Evolutionary conservation across 2,888 invertebrate genomes (phyloP).

Genomic region (Bugulina stolonifera): DNA sequence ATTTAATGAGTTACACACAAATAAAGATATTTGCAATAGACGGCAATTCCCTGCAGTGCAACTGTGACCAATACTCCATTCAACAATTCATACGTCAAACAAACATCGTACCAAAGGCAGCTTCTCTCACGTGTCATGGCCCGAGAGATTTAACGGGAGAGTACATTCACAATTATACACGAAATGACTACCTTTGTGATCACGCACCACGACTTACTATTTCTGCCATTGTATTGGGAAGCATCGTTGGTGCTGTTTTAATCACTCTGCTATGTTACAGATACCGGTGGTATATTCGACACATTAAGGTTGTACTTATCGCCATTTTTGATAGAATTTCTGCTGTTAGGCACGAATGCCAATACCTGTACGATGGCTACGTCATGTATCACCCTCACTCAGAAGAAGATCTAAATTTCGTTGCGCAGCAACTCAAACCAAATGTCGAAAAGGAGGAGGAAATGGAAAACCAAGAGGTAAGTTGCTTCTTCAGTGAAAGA

Average conservation of each 20-base stretch:
- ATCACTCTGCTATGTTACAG: background rate
- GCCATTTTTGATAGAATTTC: background rate
- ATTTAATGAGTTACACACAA: background rate
- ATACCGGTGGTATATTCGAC: conserved; percentile 7
- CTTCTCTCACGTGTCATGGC: background rate
- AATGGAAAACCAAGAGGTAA: background rate
- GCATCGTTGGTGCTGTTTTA: background rate
- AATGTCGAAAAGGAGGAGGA: background rate
- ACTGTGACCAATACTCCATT: background rate
- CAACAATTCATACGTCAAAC: background rate
- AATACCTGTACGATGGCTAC: background rate
- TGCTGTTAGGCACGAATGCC: background rate
- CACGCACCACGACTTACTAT: background rate
- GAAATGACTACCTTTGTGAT: background rate
- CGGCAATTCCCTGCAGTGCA: background rate
- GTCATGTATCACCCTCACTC: background rate
- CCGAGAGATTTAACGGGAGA: background rate
- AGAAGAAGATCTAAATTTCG: background rate
- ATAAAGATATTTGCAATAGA: background rate
- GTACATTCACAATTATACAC: background rate
- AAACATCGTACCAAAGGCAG: background rate
- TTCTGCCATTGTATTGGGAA: background rate
- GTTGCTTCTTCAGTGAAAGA: background rate
- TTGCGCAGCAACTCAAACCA: background rate
- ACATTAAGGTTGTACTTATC: background rate